Conservation (phyloP, 2,113 vertebrate genomes). For the Microcebus griseorufus region DNA sequence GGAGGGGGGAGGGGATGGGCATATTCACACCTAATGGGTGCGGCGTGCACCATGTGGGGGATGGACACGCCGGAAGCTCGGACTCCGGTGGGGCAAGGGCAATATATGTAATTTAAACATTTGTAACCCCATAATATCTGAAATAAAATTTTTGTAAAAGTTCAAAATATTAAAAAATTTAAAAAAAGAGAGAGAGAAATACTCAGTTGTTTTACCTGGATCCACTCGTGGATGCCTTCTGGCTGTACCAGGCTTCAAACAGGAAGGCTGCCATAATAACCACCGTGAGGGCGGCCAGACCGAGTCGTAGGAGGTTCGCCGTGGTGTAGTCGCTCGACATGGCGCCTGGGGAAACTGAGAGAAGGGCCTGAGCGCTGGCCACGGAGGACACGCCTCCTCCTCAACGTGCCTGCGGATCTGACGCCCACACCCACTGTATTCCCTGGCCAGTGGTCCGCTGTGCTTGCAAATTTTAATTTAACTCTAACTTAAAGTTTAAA, state of each 20-base stretch:
- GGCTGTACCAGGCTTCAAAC: background rate
- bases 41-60: too few relatives aligned
- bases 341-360: background rate
- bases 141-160: too few relatives aligned
- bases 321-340: background rate
- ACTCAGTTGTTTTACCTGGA: background rate
- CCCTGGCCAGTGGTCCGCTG: background rate
- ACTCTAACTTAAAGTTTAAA: background rate
- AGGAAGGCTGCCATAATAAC: background rate
- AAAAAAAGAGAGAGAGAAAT: background rate
- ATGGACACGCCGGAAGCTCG: too few relatives aligned
- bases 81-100: too few relatives aligned
- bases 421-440: background rate
- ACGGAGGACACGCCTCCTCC: rapidly evolving
- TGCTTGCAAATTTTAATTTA: background rate
- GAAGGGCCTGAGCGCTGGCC: background rate
- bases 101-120: too few relatives aligned
- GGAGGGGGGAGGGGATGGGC: too few relatives aligned
- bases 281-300: background rate
- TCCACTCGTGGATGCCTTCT: rapidly evolving
- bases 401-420: rapidly evolving
- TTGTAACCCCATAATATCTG: too few relatives aligned
- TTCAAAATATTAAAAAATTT: too few relatives aligned
- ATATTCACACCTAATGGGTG: too few relatives aligned
- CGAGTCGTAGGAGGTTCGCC: background rate